Evolutionary conservation across 2,797 vertebrate genomes (phyloP).

Genomic region (Mormyrops attenuatus): DNA sequence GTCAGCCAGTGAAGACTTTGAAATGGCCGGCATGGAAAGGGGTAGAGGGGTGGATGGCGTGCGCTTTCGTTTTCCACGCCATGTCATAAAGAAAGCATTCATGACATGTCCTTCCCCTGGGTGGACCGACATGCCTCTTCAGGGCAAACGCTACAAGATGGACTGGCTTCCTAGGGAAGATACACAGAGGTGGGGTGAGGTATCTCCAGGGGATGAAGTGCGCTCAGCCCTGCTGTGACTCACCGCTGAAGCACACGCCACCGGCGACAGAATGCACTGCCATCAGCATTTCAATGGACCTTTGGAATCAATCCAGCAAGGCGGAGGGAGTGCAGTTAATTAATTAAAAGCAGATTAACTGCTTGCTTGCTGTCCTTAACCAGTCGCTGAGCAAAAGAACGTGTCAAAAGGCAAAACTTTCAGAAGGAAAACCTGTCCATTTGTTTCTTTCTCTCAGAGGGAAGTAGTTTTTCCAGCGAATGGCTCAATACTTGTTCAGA

Average conservation of each 20-base stretch:
- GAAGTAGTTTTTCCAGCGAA: not conserved
- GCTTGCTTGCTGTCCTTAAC: not conserved
- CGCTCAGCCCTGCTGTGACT: conserved; percentile 4
- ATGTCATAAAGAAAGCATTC: conserved; percentile 36
- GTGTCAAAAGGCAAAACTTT: not conserved
- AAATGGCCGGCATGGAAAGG: not conserved
- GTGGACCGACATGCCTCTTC: not conserved
- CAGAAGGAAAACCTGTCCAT: not conserved
- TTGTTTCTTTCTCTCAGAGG: not conserved
- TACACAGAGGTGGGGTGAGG: not conserved
- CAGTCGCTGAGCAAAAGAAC: not conserved
- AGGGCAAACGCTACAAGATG: conserved; percentile 2
- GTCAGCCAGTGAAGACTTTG: conserved; percentile 55
- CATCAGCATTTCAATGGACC: not conserved
- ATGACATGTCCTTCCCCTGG: conserved; percentile 13
- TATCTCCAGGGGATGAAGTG: not conserved
- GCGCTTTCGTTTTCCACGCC: not conserved
- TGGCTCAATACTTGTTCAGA: not conserved
- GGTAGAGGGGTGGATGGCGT: not conserved
- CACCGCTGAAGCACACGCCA: not conserved
- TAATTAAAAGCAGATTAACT: conserved; percentile 10
- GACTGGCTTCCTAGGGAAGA: not conserved
- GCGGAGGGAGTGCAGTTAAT: not conserved
- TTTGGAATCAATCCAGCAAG: not conserved
- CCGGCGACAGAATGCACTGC: not conserved